Evolutionary conservation across 2,797 vertebrate genomes (phyloP), one percentile per base, ranked within the genome.

Genomic region (Trematomus bernacchii): DNA sequence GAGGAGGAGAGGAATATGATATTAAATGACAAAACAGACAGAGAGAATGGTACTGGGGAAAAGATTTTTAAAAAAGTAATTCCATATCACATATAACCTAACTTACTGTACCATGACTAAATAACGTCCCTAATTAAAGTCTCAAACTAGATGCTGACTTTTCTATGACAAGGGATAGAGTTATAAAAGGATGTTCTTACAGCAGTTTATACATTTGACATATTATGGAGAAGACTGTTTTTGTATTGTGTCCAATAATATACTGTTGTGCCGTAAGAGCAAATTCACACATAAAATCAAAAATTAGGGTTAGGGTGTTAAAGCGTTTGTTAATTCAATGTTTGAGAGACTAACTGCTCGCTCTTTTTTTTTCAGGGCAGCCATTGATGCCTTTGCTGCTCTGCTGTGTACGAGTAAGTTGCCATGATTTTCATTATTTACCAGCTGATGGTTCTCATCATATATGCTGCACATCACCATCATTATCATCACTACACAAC

Each of bases 391-490:
- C 86, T 91, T 98, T 66, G 93, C 96, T 82, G 94, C 92, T 82
- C 87, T 98, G 85, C 93, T 98, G 86, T 94, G 94, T 94, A 96
- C 97, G 93, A 97, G 97, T 98, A 96, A 97, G 97, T 89, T 82
- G 51, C 47, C 21, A 65, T 71, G 46, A 50, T 13, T 46, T 40
- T 57, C 51, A 60, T 73, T 37, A 23, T 66, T 73, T n/a, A 55
- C n/a, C 64, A 76, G 58, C 40, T 70, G 53, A 70, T 62, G 58
- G 14, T 72, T 43, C 58, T 19, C 27, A 57, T 60, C 9, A 61
- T 16, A 15, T 18, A 40, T 9, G 14, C 7, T 50, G 21, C 15
- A 55, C 54, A 40, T 59, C 6, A 37, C 33, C 33, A 19, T 48
- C 18, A 60, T 75, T 37, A 54, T 15, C 57, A 18, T 65, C 55